Base-by-base conservation (phyloP, 1,140 invertebrate genomes). In the Parasteatoda tepidariorum region DNA sequence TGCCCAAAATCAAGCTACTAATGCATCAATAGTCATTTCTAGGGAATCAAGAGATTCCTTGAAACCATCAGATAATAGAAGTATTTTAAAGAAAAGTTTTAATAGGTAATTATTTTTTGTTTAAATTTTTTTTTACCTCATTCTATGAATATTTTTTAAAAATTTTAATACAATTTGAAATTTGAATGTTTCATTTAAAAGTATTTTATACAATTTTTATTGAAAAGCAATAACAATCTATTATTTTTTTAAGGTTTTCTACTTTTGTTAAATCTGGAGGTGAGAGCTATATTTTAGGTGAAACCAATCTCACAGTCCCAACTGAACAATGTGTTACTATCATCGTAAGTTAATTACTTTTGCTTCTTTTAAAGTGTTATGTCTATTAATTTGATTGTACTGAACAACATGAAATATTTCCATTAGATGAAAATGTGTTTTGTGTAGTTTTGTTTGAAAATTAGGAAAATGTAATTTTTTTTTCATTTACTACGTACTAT, bases 191-290 rank as follows among this genome's bases (percentile, higher is more conserved):
- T 15, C 2, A 2, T 1, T n/a, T n/a, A 22, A 22, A 7, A 5
- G 9, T 48, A 18, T 18, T 48, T 48, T 48, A 48, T 48, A 48
- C 18, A 9, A 9, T 48, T 9, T 48, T 48, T 48, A 48, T 48
- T 61, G 57, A 61, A 24, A 61, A 61, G 4, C 18, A 48, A 41
- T 41, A 41, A 6, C 15, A 31, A 57, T 83, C 31, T 34, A 54
- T 13, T 54, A n/a, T n/a, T n/a, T n/a, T 38, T 74, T 73, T 38
- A 34, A 94, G 96, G 89, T 99, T 99, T 92, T 96, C 96, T 22
- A 94, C 93, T 26, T 95, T 97, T 89, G 95, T 95, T 11, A 98
- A 98, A 90, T 93, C 94, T 61, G 95, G 95, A 30, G 94, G 95
- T 78, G 96, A 98, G 87, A 95, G 94, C 83, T 99, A 96, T 89